phyloP scores from a whole-genome alignment of 2,888 invertebrate genomes.

The Tenodera sinensis region DNA sequence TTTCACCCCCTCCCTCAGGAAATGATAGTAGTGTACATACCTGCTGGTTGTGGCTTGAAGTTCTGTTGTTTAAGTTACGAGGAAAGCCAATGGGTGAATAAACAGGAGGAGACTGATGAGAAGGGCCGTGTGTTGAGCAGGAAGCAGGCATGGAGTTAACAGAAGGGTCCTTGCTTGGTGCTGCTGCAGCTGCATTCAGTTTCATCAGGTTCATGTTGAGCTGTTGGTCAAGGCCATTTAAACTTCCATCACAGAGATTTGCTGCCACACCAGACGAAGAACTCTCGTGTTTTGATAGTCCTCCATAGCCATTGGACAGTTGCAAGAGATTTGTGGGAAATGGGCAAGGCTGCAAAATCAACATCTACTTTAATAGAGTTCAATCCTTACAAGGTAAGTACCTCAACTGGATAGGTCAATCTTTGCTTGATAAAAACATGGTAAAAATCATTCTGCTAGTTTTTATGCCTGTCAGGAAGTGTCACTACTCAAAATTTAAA shows the following conservation, averaged over 20 bases:
- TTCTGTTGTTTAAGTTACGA: constrained; percentile 36
- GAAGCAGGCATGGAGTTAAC: not conserved
- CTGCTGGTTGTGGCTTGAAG: constrained; percentile 21
- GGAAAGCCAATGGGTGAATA: constrained; percentile 42
- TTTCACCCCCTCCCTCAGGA: too few species aligned
- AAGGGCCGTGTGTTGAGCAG: not conserved
- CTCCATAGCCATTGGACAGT: constrained; percentile 10
- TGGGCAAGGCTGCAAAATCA: constrained; percentile 3
- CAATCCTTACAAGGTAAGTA: too few species aligned
- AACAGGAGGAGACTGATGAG: constrained; percentile 31
- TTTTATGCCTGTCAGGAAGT: too few species aligned
- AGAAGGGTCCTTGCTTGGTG: constrained; percentile 25
- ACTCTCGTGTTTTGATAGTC: not conserved
- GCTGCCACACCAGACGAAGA: constrained; percentile 3
- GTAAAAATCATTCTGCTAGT: too few species aligned
- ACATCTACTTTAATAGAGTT: too few species aligned
- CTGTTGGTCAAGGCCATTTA: constrained; percentile 37
- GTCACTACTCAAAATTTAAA: too few species aligned
- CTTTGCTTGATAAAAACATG: too few species aligned
- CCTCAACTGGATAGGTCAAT: too few species aligned
- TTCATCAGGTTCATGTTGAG: constrained; percentile 41
- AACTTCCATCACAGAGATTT: constrained; percentile 14
- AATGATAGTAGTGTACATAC: not conserved
- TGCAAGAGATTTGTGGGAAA: constrained; percentile 21
- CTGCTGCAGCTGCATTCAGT: constrained; percentile 32